Conservation (phyloP, 1,140 invertebrate species). For the Himalopsyche phryganea region DNA sequence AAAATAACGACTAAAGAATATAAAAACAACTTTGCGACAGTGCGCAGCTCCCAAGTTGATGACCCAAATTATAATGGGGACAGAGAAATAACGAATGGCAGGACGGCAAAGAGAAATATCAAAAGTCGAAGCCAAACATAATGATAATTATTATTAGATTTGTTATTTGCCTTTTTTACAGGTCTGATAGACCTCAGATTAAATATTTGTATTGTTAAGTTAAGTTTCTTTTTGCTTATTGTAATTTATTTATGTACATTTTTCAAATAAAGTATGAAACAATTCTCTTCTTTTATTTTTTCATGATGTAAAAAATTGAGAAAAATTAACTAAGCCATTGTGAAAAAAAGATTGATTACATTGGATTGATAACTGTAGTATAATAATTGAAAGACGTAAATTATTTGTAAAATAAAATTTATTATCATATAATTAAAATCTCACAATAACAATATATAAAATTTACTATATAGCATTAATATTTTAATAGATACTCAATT, state of each 20-base stretch:
- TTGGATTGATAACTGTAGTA: no score
- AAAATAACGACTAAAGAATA: constrained; percentile 27
- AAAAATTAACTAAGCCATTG: no score
- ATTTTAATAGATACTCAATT: no score
- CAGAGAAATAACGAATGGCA: constrained; percentile 1
- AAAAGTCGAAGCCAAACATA: neutral
- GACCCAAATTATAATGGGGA: constrained; percentile 26
- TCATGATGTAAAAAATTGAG: no score
- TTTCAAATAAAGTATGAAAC: constrained; percentile 21
- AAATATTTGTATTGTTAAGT: constrained; percentile 12
- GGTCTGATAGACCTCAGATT: no score
- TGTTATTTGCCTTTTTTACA: neutral
- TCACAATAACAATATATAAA: no score
- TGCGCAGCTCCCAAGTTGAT: constrained; percentile 16
- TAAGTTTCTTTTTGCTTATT: constrained; percentile 26
- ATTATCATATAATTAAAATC: no score
- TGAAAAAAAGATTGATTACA: no score
- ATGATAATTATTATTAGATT: neutral
- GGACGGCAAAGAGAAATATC: no score
- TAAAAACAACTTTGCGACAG: constrained; percentile 29
- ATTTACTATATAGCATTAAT: no score
- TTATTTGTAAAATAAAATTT: no score
- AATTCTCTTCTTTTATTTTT: neutral
- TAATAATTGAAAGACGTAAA: no score
- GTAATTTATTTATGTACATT: constrained; percentile 26